Base-by-base conservation (phyloP, 2,888 invertebrate species). In the Melipona beecheii region DNA sequence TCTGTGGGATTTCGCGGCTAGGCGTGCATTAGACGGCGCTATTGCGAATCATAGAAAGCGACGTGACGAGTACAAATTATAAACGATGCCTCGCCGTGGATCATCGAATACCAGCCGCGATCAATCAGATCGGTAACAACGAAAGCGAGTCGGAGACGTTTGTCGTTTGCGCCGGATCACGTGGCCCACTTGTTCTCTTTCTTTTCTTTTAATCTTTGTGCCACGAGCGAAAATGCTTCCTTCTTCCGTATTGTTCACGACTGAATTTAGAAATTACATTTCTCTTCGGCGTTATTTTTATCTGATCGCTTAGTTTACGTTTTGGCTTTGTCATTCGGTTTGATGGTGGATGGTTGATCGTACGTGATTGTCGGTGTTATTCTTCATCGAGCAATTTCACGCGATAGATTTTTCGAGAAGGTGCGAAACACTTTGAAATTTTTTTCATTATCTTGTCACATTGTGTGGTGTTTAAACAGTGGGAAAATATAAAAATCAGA, bases 61-160 rank as follows among this genome's bases (percentile, higher is more conserved):
- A 70, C 54, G 17, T 54, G 83, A 83, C 83, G 76, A 73, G 76
- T 83, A 83, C 72, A 78, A 78, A 83, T 84, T 71, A 65, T 62
- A 54, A 72, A 56, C 65, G 36, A 13, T 36, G 36, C 62, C 50
- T 71, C 52, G 69, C n/a, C 49, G 62, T 56, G 68, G 76, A 78
- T 72, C 84, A 65, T 78, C 72, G 75, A 68, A 68, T 62, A 56
- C 19, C 36, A 11, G 24, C 21, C 19, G 13, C 49, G 64, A 84
- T 84, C 73, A 56, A 84, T 84, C 83, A 84, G 60, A 65, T 27
- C 31, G n/a, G 52, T 65, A 79, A 71, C 74, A 64, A 83, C 78
- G 70, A 71, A 72, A 68, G 66, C 71, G 68, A 68, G 52, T 68
- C 60, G 54, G 64, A 72, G 64, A 72, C 24, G 24, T 64, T 64